Percentiles rank a stretch among this genome's conserved stretches.
Evolutionary conservation across 2,888 invertebrate genomes (phyloP).

Genomic region (Scelioninae gen. 1): DNA sequence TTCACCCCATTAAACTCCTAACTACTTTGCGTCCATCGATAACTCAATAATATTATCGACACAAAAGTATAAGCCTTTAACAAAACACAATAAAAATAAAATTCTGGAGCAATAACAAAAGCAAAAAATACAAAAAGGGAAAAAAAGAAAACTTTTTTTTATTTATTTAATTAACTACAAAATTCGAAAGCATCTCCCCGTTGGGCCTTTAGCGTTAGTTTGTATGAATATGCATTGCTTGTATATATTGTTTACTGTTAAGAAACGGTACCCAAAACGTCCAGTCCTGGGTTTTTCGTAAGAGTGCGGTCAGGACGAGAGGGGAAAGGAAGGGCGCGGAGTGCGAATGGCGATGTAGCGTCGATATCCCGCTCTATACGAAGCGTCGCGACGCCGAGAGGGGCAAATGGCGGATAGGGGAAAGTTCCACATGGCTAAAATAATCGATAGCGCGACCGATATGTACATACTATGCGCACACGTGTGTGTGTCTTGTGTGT

Average conservation of each 20-base stretch:
- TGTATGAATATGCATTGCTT: conserved; percentile 29
- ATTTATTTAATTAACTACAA: too few species aligned
- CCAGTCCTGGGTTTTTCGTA: conserved; percentile 59
- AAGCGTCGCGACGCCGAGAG: conserved; percentile 79
- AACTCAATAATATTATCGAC: not conserved
- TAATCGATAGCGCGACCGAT: conserved; percentile 84
- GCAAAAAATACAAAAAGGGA: not conserved
- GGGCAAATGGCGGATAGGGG: conserved; percentile 79
- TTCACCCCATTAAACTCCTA: conserved; percentile 5
- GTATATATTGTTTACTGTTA: conserved; percentile 44
- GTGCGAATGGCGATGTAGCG: conserved; percentile 81
- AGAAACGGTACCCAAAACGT: conserved; percentile 63
- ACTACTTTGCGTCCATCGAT: not conserved
- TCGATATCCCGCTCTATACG: conserved; percentile 84
- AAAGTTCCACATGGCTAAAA: conserved; percentile 83
- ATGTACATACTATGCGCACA: conserved; percentile 73
- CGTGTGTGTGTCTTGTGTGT: conserved; percentile 32
- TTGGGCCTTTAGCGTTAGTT: not conserved
- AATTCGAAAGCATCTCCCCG: conserved; percentile 5
- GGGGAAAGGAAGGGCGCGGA: conserved; percentile 51
- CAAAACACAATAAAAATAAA: too few species aligned
- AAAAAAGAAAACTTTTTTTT: too few species aligned
- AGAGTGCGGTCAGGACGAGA: conserved; percentile 27
- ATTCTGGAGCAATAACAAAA: not conserved
- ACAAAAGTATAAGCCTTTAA: too few species aligned